These are phyloP conservation scores for Aplidium turbinatum DNA, from an alignment of 23 tunicate species.

Conservation along the genomic window DNA sequence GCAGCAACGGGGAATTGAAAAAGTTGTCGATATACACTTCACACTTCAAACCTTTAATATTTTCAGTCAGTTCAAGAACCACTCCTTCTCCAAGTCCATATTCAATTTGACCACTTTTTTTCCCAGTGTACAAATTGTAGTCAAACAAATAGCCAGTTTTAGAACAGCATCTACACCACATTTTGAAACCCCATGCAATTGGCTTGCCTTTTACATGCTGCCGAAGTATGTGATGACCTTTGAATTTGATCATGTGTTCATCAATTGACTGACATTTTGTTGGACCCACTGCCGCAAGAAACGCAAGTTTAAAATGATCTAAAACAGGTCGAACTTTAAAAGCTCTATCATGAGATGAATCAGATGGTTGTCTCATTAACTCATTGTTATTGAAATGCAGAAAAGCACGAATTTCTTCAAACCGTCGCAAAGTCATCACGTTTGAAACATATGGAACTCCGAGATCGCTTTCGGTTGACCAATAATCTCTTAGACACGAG, in stretches of 20 bases:
- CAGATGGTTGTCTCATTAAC: neutral
- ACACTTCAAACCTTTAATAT: neutral
- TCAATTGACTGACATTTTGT: slow-evolving; percentile 15
- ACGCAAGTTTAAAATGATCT: slow-evolving; percentile 1
- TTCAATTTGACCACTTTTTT: slow-evolving; percentile 13
- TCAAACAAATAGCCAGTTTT: slow-evolving; percentile 15
- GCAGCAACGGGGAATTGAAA: slow-evolving; percentile 16
- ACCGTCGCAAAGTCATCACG: slow-evolving; percentile 4
- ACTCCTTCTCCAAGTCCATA: slow-evolving; percentile 19
- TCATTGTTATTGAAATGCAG: slow-evolving; percentile 20
- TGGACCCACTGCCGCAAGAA: slow-evolving; percentile 2
- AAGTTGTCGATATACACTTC: slow-evolving; percentile 16
- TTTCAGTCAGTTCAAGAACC: slow-evolving; percentile 14
- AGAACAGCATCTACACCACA: slow-evolving; percentile 22
- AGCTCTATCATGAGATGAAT: slow-evolving; percentile 5
- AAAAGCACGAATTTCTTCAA: slow-evolving; percentile 13
- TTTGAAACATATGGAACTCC: slow-evolving; percentile 5
- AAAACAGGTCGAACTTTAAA: slow-evolving; percentile 18
- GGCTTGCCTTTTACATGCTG: slow-evolving; percentile 22
- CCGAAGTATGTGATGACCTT: slow-evolving; percentile 4
- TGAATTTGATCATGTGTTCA: slow-evolving; percentile 25
- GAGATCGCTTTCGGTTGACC: slow-evolving; percentile 17
- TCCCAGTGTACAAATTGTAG: slow-evolving; percentile 1
- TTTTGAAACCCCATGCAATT: slow-evolving; percentile 15
- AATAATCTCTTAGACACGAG: slow-evolving; percentile 17